A percentile compares a stretch with the other conserved stretches of the same genome.
phyloP scores from a whole-genome alignment of 2,888 invertebrate species.

The Xylophagus ater region DNA sequence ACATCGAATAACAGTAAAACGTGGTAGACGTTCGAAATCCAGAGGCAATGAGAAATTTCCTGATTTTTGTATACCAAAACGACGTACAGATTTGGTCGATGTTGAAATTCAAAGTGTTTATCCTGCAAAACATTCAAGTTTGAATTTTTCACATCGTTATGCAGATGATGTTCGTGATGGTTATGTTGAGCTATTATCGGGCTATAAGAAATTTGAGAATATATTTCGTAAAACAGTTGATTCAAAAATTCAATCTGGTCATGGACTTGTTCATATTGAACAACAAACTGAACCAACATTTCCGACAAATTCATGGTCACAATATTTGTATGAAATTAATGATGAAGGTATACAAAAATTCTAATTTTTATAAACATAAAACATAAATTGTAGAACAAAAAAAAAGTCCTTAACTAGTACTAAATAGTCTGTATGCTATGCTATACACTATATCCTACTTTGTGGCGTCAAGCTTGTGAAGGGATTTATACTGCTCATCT shows the following conservation, averaged over 20 bases:
- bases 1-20: conserved; percentile 46
- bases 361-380: background rate
- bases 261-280: conserved; percentile 37
- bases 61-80: conserved; percentile 42
- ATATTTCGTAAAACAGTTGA: conserved; percentile 48
- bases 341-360: conserved; percentile 6
- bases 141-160: conserved; percentile 44
- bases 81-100: conserved; percentile 49
- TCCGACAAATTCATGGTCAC: conserved; percentile 58
- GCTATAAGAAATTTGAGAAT: conserved; percentile 44
- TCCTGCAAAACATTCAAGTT: conserved; percentile 41
- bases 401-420: no score
- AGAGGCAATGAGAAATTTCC: conserved; percentile 58
- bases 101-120: conserved; percentile 56
- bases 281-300: conserved; percentile 59
- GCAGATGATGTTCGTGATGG: conserved; percentile 53
- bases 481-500: no score
- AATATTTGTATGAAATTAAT: conserved; percentile 45
- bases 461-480: no score
- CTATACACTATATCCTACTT: no score
- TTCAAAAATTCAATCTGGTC: conserved; percentile 47
- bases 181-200: conserved; percentile 52
- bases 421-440: no score
- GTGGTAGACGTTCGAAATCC: conserved; percentile 45
- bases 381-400: no score